Base-by-base conservation (phyloP, 2,797 vertebrate genomes). In the Thunnus albacares region DNA sequence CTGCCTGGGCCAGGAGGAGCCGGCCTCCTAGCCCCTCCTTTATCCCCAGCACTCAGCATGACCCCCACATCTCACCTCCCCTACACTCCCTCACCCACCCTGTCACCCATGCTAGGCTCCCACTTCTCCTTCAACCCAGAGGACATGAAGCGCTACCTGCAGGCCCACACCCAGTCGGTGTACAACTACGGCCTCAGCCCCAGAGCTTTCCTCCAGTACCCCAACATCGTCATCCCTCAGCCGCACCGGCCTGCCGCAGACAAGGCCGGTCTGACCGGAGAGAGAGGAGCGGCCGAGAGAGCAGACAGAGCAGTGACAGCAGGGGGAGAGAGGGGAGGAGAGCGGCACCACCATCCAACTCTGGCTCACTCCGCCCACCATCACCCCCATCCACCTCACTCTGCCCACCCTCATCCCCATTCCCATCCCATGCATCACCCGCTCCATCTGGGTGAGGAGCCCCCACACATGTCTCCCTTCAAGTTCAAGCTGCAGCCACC, bases 121-220 rank as follows among this genome's bases (percentile, higher is more conserved):
- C 97, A 97, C 85, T 98, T 98, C 91, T 98, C 97, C 87, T 98
- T 98, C 89, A 98, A 96, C 92, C 96, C 97, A 0, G 97, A 98
- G 89, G 97, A 98, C 95, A 98, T 98, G 97, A 97, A 97, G 89
- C 96, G 96, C 89, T 98, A 98, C 95, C 95, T 98, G 86, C 96
- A 97, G 94, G 97, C 97, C 38, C 97, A 98, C 90, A 97, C 97
- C 70, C 97, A 97, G 94, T 97, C 96, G 0, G 97, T 98, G 61
- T 97, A 97, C 90, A 97, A 97, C 93, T 98, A 98, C 79, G 97
- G 97, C 94, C 97, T 98, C 73, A 98, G 97, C 87, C 97, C 97
- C 18, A 91, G 97, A 24, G 97, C 97, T 45, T 97, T 98, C 91
- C 96, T 98, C 65, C 97, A 97, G 90, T 98, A 98, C 91, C 97